Percentiles rank a stretch among this genome's conserved stretches.
These are phyloP conservation scores for Lycocorax pyrrhopterus DNA, from an alignment of 2,113 vertebrate genomes.

Conservation along the genomic window DNA sequence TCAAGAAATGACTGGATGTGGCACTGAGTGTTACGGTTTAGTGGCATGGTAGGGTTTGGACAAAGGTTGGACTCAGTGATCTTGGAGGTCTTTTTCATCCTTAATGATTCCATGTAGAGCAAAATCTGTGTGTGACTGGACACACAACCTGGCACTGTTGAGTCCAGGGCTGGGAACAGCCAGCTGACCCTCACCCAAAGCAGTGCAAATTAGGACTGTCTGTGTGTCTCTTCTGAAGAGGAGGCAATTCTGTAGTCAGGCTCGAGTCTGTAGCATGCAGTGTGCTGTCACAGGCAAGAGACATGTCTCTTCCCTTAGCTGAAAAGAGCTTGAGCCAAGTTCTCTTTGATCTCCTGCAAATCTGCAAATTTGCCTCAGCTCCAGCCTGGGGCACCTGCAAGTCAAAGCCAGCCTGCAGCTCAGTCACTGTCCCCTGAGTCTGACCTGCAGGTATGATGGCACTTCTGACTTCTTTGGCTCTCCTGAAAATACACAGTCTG, in stretches of 20 bases:
- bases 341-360: not conserved
- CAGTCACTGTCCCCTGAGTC: fast-evolving
- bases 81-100: not conserved
- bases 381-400: not conserved
- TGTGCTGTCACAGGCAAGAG: not conserved
- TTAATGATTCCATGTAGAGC: not conserved
- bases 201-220: not conserved
- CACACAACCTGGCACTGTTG: not conserved
- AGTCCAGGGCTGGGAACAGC: not conserved
- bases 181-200: not conserved
- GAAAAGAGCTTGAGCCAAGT: not conserved
- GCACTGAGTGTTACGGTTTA: not conserved
- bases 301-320: not conserved
- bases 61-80: not conserved
- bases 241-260: not conserved
- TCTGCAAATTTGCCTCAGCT: not conserved
- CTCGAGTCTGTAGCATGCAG: fast-evolving
- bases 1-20: not conserved
- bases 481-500: not conserved
- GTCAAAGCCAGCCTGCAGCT: not conserved
- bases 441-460: fast-evolving
- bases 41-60: not conserved
- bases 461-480: not conserved
- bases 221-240: not conserved
- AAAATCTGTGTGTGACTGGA: fast-evolving